A percentile compares a stretch with the other conserved stretches of the same genome.
Conservation (phyloP, 2,888 invertebrate species). For the Leptogaster cylindrica region DNA sequence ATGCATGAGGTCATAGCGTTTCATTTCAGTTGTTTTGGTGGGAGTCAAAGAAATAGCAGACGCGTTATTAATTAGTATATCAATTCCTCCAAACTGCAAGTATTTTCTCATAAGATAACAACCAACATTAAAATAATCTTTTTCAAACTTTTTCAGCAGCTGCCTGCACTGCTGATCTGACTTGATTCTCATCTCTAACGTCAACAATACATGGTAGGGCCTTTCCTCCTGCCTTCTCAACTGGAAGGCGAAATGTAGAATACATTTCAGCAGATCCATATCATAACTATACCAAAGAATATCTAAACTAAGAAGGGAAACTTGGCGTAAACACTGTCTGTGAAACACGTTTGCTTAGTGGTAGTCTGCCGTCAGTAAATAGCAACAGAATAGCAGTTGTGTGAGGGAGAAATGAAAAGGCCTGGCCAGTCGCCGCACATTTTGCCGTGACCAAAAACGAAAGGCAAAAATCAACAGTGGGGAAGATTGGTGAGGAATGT, state of each 20-base stretch:
- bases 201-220: constrained; percentile 83
- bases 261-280: no score
- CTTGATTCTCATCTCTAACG: constrained; percentile 77
- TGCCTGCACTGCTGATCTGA: constrained; percentile 69
- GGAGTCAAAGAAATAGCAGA: constrained; percentile 89
- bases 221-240: constrained; percentile 81
- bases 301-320: no score
- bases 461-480: no score
- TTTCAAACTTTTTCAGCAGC: constrained; percentile 67
- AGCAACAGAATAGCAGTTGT: no score
- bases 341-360: no score
- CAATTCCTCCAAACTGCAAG: constrained; percentile 87
- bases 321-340: no score
- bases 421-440: no score
- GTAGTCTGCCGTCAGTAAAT: no score
- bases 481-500: no score
- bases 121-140: not conserved
- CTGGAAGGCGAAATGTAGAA: constrained; percentile 58
- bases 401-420: no score
- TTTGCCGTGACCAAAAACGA: no score
- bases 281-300: no score
- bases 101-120: not conserved
- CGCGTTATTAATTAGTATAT: constrained; percentile 94
- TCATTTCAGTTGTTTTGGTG: constrained; percentile 89
- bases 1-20: constrained; percentile 96